Evolutionary conservation across 2,888 invertebrate genomes (phyloP).

Genomic region (Amphimallon solstitiale): DNA sequence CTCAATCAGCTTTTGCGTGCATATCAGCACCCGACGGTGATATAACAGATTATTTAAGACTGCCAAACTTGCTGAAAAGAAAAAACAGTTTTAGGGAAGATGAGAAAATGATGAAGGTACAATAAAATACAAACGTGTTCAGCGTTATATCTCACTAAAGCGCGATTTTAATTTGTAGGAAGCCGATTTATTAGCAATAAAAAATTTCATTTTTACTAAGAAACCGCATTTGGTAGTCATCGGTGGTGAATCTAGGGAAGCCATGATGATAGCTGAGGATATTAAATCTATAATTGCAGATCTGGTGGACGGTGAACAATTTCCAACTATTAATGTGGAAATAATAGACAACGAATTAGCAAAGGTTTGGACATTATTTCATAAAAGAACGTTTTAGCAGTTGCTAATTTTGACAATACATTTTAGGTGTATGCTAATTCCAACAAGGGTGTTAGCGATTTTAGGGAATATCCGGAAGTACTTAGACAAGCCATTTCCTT

Average conservation of each 20-base stretch:
- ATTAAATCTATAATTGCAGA: constrained; percentile 78
- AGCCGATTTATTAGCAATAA: constrained; percentile 74
- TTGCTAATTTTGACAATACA: constrained; percentile 20
- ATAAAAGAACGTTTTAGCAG: neutral
- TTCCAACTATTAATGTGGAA: constrained; percentile 87
- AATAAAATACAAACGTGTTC: neutral
- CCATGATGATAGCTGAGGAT: constrained; percentile 82
- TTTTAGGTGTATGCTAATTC: constrained; percentile 84
- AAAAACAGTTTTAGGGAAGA: constrained; percentile 77
- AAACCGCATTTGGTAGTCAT: constrained; percentile 88
- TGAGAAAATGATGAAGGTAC: constrained; percentile 70
- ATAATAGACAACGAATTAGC: constrained; percentile 94
- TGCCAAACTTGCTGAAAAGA: constrained; percentile 86
- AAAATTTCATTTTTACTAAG: constrained; percentile 86
- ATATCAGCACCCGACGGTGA: constrained; percentile 90
- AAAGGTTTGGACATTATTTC: constrained; percentile 62
- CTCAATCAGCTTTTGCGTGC: constrained; percentile 88
- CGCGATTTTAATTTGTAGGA: constrained; percentile 59
- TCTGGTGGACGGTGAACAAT: constrained; percentile 84
- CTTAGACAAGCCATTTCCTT: constrained; percentile 93
- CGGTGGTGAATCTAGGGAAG: constrained; percentile 91
- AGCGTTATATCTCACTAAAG: neutral
- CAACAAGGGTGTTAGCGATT: constrained; percentile 85
- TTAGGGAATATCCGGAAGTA: constrained; percentile 91
- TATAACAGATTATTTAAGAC: constrained; percentile 87